Conservation (phyloP, 2,888 invertebrate species). For the Latrodectus elegans region DNA sequence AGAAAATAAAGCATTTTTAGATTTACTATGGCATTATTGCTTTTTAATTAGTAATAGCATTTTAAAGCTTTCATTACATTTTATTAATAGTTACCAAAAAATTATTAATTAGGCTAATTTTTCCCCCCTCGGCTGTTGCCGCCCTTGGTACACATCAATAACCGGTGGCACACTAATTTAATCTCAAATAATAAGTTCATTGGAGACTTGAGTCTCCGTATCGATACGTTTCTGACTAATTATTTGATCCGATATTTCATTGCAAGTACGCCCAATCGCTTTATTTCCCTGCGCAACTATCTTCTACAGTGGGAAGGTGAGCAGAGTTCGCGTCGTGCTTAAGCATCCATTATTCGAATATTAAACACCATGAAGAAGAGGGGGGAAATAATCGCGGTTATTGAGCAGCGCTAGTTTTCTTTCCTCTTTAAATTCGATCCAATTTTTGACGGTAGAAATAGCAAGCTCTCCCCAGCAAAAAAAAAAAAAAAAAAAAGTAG, state of each 20-base stretch:
- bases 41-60: no score
- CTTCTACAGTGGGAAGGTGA: slow-evolving; percentile 1
- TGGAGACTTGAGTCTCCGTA: neutral
- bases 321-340: slow-evolving; percentile 28
- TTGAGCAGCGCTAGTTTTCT: slow-evolving; percentile 53
- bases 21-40: no score
- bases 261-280: slow-evolving; percentile 46
- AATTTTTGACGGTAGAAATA: neutral
- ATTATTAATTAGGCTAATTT: no score
- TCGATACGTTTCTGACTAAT: slow-evolving; percentile 4
- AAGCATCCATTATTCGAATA: slow-evolving; percentile 60
- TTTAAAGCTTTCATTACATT: no score
- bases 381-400: slow-evolving; percentile 43
- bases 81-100: no score
- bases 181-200: neutral
- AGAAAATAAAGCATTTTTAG: no score
- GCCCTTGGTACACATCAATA: no score
- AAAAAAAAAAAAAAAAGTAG: slow-evolving; percentile 13
- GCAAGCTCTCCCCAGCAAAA: neutral
- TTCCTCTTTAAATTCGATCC: slow-evolving; percentile 62
- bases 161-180: no score
- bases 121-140: no score
- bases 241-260: slow-evolving; percentile 34
- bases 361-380: slow-evolving; percentile 44
- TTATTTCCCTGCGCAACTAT: slow-evolving; percentile 23